These are phyloP conservation scores for Anorthoa munda DNA, from an alignment of 2,888 invertebrate genomes.

Conservation along the genomic window DNA sequence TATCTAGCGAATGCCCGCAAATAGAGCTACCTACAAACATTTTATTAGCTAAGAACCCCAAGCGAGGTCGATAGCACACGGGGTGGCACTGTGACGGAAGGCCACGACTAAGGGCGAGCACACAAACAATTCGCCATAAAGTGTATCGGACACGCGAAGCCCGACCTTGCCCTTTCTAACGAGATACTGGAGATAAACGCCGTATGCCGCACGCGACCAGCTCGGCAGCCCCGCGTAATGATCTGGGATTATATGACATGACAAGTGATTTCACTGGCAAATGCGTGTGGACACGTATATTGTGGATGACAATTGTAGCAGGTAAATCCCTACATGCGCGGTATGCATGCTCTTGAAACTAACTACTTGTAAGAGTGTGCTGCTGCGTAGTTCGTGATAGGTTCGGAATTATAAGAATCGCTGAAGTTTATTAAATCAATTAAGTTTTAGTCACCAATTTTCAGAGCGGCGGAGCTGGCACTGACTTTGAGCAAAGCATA, in stretches of 20 bases:
- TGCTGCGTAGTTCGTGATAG: neutral
- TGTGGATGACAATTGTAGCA: slow-evolving; percentile 34
- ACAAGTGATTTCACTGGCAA: slow-evolving; percentile 65
- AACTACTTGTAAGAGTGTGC: neutral
- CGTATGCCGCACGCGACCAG: slow-evolving; percentile 67
- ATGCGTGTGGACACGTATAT: slow-evolving; percentile 48
- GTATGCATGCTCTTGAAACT: neutral
- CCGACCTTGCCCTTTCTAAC: slow-evolving; percentile 82
- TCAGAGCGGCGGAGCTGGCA: no score
- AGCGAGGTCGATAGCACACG: slow-evolving; percentile 49
- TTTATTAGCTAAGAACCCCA: slow-evolving; percentile 66
- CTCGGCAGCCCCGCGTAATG: slow-evolving; percentile 64
- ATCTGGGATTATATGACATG: slow-evolving; percentile 66
- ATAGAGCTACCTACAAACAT: slow-evolving; percentile 57
- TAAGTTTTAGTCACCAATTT: no score
- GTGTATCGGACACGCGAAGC: slow-evolving; percentile 79
- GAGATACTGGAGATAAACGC: slow-evolving; percentile 75
- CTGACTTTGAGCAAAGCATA: no score
- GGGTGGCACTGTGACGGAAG: slow-evolving; percentile 63
- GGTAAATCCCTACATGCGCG: slow-evolving; percentile 15
- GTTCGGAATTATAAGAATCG: neutral
- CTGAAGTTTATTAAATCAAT: no score
- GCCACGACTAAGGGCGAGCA: slow-evolving; percentile 74
- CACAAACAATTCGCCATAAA: slow-evolving; percentile 76
- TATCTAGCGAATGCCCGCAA: neutral